phyloP scores from a whole-genome alignment of 1,140 invertebrate genomes.

The Berghia stephanieae region DNA sequence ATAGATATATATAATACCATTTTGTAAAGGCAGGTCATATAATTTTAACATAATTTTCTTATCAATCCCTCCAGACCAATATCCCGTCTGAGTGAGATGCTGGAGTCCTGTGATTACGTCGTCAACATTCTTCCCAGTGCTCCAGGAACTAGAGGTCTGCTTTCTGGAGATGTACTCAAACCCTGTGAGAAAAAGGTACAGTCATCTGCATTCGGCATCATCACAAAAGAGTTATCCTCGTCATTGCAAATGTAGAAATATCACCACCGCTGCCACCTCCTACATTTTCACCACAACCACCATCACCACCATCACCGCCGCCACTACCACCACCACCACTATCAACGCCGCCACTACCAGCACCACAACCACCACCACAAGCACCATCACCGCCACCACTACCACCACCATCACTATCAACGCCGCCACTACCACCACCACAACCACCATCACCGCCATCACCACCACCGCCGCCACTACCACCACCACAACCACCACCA shows the following conservation, averaged over 20 bases:
- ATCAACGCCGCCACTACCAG: neutral
- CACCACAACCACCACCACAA: neutral
- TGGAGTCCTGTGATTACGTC: slow-evolving; percentile 13
- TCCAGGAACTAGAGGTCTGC: slow-evolving; percentile 11
- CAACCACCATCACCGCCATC: neutral
- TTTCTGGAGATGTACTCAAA: slow-evolving; percentile 16
- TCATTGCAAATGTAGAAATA: no score
- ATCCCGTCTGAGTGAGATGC: slow-evolving; percentile 3
- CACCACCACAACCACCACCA: neutral
- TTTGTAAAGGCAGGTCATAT: neutral
- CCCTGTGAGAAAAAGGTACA: slow-evolving; percentile 20
- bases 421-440: neutral
- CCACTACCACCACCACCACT: neutral
- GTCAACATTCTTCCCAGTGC: slow-evolving; percentile 7
- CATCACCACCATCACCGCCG: neutral
- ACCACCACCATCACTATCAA: neutral
- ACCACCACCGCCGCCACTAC: neutral
- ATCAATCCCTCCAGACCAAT: neutral
- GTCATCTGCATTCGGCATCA: slow-evolving; percentile 19
- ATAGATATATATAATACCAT: no score
- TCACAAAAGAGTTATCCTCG: no score
- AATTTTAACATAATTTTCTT: neutral
- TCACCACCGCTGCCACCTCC: neutral
- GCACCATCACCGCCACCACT: neutral
- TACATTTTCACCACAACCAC: neutral